Conservation (phyloP, 1,140 invertebrate species). For the Drosophila simulans region DNA sequence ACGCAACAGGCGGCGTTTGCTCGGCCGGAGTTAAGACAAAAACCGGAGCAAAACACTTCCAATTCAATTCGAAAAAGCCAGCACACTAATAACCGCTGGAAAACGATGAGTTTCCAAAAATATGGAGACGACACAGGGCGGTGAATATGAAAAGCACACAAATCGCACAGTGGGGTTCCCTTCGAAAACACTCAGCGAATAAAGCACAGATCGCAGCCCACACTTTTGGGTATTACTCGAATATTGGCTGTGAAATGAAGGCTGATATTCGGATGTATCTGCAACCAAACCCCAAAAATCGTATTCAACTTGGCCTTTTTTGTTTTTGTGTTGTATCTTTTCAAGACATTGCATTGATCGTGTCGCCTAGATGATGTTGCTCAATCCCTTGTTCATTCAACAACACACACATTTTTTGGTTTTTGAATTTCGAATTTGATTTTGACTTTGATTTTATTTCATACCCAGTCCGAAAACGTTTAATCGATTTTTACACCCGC, state of each 20-base stretch:
- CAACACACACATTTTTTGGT: conserved; percentile 27
- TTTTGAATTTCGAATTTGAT: background rate
- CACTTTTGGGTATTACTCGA: conserved; percentile 49
- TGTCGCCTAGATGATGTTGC: conserved; percentile 61
- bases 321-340: background rate
- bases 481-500: conserved; percentile 79
- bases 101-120: conserved; percentile 79
- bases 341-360: conserved; percentile 39
- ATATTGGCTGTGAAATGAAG: conserved; percentile 50
- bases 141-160: conserved; percentile 82
- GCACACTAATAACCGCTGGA: conserved; percentile 67
- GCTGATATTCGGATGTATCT: conserved; percentile 36
- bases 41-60: conserved; percentile 36
- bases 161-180: conserved; percentile 70
- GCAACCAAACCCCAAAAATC: conserved; percentile 44
- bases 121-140: conserved; percentile 48
- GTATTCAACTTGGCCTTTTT: conserved; percentile 55
- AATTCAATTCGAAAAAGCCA: conserved; percentile 49
- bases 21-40: conserved; percentile 18
- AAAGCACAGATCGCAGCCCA: conserved; percentile 44
- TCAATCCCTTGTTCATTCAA: conserved; percentile 69
- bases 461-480: conserved; percentile 47
- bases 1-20: conserved; percentile 68
- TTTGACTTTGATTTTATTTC: conserved; percentile 25
- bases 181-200: conserved; percentile 36